These are phyloP conservation scores for Stenurella melanura DNA, from an alignment of 2,888 invertebrate species.

Conservation along the genomic window DNA sequence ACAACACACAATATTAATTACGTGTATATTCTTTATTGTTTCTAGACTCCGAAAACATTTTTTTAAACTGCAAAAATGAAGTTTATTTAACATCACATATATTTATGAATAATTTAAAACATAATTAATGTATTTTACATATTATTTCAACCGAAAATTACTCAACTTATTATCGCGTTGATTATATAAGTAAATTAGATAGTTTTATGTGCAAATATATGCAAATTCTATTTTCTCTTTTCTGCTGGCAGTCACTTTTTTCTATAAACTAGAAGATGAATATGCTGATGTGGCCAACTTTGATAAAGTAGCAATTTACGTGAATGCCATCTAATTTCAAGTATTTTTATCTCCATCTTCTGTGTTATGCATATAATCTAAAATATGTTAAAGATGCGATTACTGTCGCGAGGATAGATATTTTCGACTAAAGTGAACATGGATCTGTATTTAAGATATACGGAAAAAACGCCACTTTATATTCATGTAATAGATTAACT, in stretches of 20 bases:
- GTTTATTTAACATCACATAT: not conserved
- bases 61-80: not conserved
- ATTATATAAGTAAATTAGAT: not conserved
- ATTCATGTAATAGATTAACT: too few relatives aligned
- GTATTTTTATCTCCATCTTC: not conserved
- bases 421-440: not conserved
- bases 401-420: not conserved
- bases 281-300: not conserved
- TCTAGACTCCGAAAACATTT: not conserved
- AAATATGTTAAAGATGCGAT: not conserved
- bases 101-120: not conserved
- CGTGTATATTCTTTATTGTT: not conserved
- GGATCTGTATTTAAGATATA: not conserved
- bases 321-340: not conserved
- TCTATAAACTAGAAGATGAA: not conserved
- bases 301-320: not conserved
- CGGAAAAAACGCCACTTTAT: too few relatives aligned
- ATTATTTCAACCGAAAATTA: not conserved
- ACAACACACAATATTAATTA: too few relatives aligned
- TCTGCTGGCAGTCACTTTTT: not conserved
- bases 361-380: not conserved
- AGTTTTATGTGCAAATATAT: not conserved
- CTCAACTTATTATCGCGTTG: not conserved
- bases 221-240: not conserved
- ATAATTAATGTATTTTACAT: not conserved